Percentiles rank a stretch among this genome's conserved stretches.
Evolutionary conservation across 1,140 invertebrate species (phyloP).

Genomic region (Drosophila sp.): DNA sequence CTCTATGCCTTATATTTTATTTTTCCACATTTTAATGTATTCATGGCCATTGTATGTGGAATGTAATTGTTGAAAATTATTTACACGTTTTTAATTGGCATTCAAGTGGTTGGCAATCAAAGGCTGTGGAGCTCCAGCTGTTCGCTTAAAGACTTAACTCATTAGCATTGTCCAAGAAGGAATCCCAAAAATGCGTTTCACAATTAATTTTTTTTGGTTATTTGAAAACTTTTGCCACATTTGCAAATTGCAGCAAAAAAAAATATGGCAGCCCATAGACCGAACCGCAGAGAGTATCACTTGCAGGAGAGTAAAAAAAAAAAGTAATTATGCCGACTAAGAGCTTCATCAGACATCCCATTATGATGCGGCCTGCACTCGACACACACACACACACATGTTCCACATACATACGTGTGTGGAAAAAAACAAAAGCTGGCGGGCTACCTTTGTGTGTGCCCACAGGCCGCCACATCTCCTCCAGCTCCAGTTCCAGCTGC

Average conservation of each 20-base stretch:
- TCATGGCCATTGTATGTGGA: slow-evolving; percentile 54
- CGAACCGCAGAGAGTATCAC: slow-evolving; percentile 39
- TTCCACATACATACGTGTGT: slow-evolving; percentile 36
- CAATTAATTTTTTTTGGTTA: background rate
- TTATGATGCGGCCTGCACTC: slow-evolving; percentile 79
- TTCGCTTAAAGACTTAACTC: slow-evolving; percentile 27
- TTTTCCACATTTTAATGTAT: slow-evolving; percentile 37
- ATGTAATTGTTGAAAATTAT: slow-evolving; percentile 75
- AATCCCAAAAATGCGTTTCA: background rate
- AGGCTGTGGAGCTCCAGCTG: slow-evolving; percentile 30
- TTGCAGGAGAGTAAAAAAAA: slow-evolving; percentile 38
- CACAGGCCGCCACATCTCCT: slow-evolving; percentile 15
- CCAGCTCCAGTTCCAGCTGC: slow-evolving; percentile 9
- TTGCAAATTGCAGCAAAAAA: background rate
- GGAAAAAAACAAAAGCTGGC: slow-evolving; percentile 63
- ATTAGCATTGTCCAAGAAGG: slow-evolving; percentile 13
- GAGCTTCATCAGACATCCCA: slow-evolving; percentile 81
- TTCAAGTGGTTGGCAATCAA: slow-evolving; percentile 72
- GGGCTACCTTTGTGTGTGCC: slow-evolving; percentile 66
- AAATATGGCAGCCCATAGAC: slow-evolving; percentile 15
- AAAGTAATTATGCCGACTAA: slow-evolving; percentile 82
- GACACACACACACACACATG: slow-evolving; percentile 38
- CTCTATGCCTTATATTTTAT: slow-evolving; percentile 24
- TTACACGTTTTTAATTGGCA: slow-evolving; percentile 79
- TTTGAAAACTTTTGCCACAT: background rate